These are phyloP conservation scores for Crotalus helleri DNA, from an alignment of 2,113 vertebrate genomes.

Conservation along the genomic window DNA sequence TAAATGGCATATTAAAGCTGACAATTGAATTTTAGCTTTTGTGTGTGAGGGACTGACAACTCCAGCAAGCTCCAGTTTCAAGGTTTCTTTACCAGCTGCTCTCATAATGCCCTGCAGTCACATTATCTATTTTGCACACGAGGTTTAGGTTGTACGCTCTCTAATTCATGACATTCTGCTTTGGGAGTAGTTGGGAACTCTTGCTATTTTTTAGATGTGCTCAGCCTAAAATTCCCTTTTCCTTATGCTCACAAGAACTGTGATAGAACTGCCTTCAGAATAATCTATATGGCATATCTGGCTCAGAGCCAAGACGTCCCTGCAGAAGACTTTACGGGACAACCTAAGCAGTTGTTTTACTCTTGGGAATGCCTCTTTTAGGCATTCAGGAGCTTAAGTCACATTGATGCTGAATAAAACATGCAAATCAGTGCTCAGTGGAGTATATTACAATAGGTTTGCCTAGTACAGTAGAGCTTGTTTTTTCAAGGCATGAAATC, in stretches of 20 bases:
- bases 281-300: not conserved
- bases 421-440: no score
- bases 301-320: not conserved
- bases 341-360: not conserved
- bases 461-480: not conserved
- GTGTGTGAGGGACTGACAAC: not conserved
- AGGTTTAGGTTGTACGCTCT: not conserved
- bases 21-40: not conserved
- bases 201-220: not conserved
- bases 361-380: not conserved
- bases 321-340: not conserved
- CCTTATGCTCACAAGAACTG: not conserved
- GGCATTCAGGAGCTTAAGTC: not conserved
- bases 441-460: not conserved
- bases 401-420: not conserved
- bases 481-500: not conserved
- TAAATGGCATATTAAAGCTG: conserved; percentile 4
- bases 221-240: not conserved
- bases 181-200: not conserved
- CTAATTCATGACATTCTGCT: not conserved
- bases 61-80: not conserved
- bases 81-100: not conserved
- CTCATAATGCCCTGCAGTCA: not conserved
- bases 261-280: not conserved
- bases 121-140: not conserved